Conservation (phyloP, 2,888 invertebrate species). For the Ophion obscuratus region DNA sequence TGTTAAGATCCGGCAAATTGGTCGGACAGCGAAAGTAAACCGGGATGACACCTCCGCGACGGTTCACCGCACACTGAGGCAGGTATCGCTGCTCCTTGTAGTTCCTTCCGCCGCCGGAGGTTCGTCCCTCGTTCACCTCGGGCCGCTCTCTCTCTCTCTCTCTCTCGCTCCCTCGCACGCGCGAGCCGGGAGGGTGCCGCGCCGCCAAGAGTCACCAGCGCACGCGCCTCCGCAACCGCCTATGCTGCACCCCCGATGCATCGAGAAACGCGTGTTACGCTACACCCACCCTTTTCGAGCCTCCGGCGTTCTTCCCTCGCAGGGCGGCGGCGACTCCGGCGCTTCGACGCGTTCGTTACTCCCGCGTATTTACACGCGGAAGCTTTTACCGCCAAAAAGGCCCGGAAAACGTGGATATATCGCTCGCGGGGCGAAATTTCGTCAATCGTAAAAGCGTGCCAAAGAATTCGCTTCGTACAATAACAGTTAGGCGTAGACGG, state of each 20-base stretch:
- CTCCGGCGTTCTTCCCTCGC: not conserved
- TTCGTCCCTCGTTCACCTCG: too few relatives aligned
- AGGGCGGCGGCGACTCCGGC: not conserved
- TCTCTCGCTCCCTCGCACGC: too few relatives aligned
- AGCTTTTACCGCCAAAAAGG: not conserved
- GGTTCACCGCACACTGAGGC: not conserved
- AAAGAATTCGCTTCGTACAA: not conserved
- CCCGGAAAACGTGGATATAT: not conserved
- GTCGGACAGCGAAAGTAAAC: not conserved
- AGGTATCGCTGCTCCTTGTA: not conserved
- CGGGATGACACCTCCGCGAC: not conserved
- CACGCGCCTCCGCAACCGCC: conserved; percentile 52
- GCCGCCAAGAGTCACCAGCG: too few relatives aligned
- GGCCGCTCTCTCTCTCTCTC: too few relatives aligned
- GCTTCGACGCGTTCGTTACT: not conserved
- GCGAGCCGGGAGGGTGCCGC: too few relatives aligned
- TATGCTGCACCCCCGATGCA: not conserved
- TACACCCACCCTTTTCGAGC: not conserved
- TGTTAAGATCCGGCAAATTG: not conserved
- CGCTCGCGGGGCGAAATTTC: not conserved
- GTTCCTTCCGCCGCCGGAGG: not conserved
- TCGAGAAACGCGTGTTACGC: not conserved
- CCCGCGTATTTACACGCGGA: not conserved
- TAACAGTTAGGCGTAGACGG: not conserved
- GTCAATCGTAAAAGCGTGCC: not conserved